These are phyloP conservation scores for Irena cyanogastra DNA, from an alignment of 2,113 vertebrate species.

Conservation along the genomic window DNA sequence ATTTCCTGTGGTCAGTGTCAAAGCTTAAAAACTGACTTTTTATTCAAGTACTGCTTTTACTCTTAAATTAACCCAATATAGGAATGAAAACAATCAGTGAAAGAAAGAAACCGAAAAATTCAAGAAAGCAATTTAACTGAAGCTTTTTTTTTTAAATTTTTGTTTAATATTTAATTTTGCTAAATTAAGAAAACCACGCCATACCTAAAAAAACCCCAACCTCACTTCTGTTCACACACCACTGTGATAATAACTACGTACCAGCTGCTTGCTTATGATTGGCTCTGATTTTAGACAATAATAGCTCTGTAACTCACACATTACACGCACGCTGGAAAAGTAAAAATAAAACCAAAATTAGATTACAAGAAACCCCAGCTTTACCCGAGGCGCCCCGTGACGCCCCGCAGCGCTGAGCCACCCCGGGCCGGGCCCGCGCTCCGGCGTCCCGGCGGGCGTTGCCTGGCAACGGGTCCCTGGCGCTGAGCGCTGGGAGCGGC, in stretches of 20 bases:
- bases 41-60: not conserved
- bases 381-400: accelerated
- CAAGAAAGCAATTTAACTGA: not conserved
- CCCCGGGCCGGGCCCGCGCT: accelerated
- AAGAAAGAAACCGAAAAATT: not conserved
- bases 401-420: accelerated
- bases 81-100: not conserved
- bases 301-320: not conserved
- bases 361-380: no score
- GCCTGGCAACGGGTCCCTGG: not conserved
- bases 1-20: not conserved
- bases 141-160: not conserved
- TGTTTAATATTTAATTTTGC: not conserved
- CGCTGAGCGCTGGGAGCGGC: accelerated
- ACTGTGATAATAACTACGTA: not conserved
- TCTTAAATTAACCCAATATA: not conserved
- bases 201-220: not conserved
- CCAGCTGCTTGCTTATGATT: not conserved
- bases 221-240: not conserved
- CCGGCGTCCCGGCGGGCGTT: accelerated
- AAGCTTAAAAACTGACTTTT: not conserved
- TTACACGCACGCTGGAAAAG: accelerated
- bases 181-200: not conserved
- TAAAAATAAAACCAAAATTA: not conserved
- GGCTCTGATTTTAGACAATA: not conserved